These are phyloP conservation scores for Coleophora flavipennella DNA, from an alignment of 2,888 invertebrate species.

Conservation along the genomic window DNA sequence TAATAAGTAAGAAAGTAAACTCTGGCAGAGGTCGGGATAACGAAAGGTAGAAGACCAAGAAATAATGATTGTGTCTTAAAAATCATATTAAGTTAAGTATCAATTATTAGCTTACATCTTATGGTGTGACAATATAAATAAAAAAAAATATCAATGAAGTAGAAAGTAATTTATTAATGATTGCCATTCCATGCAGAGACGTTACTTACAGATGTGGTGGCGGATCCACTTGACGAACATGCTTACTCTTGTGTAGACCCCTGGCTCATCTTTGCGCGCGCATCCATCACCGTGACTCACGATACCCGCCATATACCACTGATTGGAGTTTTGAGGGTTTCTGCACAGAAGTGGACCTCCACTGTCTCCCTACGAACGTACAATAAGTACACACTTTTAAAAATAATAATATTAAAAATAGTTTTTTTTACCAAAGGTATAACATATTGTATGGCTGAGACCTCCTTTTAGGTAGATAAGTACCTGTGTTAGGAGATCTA, in stretches of 20 bases:
- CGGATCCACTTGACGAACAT: slow-evolving; percentile 83
- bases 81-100: no score
- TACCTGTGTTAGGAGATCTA: no score
- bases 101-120: no score
- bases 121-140: no score
- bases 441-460: no score
- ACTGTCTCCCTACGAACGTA: slow-evolving; percentile 77
- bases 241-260: slow-evolving; percentile 86
- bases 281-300: slow-evolving; percentile 93
- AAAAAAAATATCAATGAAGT: neutral
- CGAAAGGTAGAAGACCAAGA: no score
- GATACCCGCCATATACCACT: slow-evolving; percentile 87
- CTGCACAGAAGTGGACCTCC: slow-evolving; percentile 89
- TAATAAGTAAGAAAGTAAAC: no score
- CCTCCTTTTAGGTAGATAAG: no score
- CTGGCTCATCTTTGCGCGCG: slow-evolving; percentile 83
- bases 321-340: slow-evolving; percentile 75
- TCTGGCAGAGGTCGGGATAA: no score
- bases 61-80: no score
- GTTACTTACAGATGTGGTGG: slow-evolving; percentile 69
- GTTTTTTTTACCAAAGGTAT: no score
- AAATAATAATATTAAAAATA: no score
- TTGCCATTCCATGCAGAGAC: neutral
- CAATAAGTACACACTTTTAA: neutral
- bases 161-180: neutral